These are phyloP conservation scores for Pogonocichla stellata DNA, from an alignment of 2,113 vertebrate species.

Conservation along the genomic window DNA sequence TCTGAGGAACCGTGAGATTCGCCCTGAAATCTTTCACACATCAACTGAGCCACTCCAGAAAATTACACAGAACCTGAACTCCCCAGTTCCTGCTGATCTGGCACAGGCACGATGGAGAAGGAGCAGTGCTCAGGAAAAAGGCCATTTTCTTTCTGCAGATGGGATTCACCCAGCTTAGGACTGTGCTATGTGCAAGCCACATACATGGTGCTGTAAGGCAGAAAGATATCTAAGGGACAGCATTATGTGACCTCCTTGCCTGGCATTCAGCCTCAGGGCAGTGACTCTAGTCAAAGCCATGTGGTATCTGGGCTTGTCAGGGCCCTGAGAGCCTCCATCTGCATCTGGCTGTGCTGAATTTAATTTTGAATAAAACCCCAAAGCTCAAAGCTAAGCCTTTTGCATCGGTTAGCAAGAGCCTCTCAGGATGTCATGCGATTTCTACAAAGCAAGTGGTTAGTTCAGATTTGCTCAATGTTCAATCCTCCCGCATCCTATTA, in stretches of 20 bases:
- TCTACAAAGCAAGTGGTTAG: neutral
- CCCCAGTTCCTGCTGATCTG: neutral
- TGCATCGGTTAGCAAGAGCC: neutral
- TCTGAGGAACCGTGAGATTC: neutral
- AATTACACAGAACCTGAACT: neutral
- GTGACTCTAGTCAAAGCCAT: neutral
- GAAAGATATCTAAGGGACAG: neutral
- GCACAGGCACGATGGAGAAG: fast-evolving
- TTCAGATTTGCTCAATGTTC: neutral
- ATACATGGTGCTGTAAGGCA: neutral
- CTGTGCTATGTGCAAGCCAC: neutral
- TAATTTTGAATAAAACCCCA: neutral
- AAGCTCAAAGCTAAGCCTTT: slow-evolving; percentile 27
- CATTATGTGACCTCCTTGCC: neutral
- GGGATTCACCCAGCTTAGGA: neutral
- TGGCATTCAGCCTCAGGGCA: neutral
- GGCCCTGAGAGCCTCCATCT: neutral
- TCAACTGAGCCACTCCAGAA: neutral
- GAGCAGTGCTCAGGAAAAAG: neutral
- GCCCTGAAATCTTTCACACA: neutral
- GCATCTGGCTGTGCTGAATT: neutral
- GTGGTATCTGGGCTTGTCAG: neutral
- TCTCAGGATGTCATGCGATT: neutral
- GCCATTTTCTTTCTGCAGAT: neutral
- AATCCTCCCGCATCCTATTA: neutral